phyloP scores from a whole-genome alignment of 2,888 invertebrate species.

The Drosophila longiperda region DNA sequence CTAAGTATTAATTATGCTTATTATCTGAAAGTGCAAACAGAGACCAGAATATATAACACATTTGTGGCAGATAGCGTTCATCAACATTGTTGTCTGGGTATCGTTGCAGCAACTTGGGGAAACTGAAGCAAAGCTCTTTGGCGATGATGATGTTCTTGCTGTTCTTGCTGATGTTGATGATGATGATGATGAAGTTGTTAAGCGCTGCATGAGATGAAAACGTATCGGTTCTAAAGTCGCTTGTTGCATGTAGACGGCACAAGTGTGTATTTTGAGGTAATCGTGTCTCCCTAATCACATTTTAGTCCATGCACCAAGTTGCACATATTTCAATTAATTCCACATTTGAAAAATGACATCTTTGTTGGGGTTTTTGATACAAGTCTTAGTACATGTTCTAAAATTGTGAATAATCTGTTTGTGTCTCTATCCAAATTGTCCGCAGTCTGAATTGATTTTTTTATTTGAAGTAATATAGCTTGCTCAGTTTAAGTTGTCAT shows the following conservation, averaged over 20 bases:
- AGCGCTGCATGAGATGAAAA: conserved; percentile 56
- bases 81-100: conserved; percentile 37
- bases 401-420: neutral
- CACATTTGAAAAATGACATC: neutral
- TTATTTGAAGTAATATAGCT: neutral
- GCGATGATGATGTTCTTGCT: conserved; percentile 10
- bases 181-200: conserved; percentile 19
- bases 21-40: conserved; percentile 73
- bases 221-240: conserved; percentile 31
- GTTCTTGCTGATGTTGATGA: neutral
- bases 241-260: neutral
- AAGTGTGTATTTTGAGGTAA: neutral
- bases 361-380: neutral
- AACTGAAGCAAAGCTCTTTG: conserved; percentile 43
- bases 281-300: neutral
- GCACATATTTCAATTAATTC: neutral
- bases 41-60: conserved; percentile 58
- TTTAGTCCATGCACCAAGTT: conserved; percentile 12
- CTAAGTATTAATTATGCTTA: conserved; percentile 66
- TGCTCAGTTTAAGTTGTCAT: neutral
- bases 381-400: neutral
- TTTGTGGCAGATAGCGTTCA: conserved; percentile 24
- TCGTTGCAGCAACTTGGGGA: conserved; percentile 10
- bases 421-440: neutral
- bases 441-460: neutral